A percentile compares a stretch with the other conserved stretches of the same genome.
Conservation (phyloP, 2,113 vertebrate species). For the Passer montanus region DNA sequence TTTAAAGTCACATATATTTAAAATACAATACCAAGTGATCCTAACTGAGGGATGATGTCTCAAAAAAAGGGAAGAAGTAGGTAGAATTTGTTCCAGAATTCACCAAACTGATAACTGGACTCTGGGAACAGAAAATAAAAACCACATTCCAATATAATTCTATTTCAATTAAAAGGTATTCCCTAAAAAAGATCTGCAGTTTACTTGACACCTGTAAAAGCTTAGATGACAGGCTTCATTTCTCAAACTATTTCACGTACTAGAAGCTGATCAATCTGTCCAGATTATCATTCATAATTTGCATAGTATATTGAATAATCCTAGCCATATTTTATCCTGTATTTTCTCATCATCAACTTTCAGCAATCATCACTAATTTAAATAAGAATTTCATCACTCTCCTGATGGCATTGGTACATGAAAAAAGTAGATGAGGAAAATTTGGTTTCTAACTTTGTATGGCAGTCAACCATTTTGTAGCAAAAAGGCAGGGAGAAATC, state of each 20-base stretch:
- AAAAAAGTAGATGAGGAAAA: background rate
- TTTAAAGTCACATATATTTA: background rate
- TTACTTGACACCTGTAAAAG: conserved; percentile 60
- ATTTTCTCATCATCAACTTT: conserved; percentile 47
- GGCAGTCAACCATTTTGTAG: background rate
- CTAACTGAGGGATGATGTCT: background rate
- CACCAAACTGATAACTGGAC: background rate
- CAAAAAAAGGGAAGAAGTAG: background rate
- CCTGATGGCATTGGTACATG: background rate
- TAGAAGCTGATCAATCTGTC: conserved; percentile 62
- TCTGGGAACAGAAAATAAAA: background rate
- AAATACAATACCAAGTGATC: background rate
- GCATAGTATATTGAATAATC: conserved; percentile 29
- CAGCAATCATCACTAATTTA: conserved; percentile 13
- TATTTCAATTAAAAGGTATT: conserved; percentile 42
- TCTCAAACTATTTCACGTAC: conserved; percentile 33
- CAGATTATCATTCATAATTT: conserved; percentile 70
- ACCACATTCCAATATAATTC: background rate
- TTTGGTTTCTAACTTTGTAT: background rate
- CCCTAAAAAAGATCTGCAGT: conserved; percentile 1
- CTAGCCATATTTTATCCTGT: conserved; percentile 47
- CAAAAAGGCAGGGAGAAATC: background rate
- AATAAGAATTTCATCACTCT: background rate
- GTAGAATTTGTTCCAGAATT: background rate
- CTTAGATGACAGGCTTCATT: conserved; percentile 47